phyloP scores from a whole-genome alignment of 2,113 vertebrate genomes.

The Chamaea fasciata region DNA sequence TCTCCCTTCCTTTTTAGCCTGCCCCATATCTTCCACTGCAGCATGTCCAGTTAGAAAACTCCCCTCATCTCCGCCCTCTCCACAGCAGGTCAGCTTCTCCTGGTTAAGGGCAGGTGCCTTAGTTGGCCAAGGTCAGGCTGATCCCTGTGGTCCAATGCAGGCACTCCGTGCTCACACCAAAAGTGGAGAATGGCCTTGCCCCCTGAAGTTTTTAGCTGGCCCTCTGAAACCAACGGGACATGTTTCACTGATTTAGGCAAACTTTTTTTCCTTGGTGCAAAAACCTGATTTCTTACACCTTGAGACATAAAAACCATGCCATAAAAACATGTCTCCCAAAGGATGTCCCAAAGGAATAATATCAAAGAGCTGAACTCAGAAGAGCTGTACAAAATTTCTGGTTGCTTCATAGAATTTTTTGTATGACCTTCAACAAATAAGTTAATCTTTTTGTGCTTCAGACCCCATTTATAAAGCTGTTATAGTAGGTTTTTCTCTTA shows the following conservation, averaged over 20 bases:
- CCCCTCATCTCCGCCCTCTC: background rate
- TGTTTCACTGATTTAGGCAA: background rate
- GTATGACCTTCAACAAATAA: background rate
- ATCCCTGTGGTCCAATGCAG: background rate
- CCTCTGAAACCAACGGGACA: background rate
- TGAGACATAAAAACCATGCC: background rate
- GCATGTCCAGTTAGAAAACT: background rate
- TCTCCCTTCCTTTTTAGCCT: background rate
- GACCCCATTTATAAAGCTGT: background rate
- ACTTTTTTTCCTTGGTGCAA: background rate
- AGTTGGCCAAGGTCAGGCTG: background rate
- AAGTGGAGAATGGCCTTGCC: background rate
- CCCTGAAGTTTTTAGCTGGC: background rate
- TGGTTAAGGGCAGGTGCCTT: accelerated
- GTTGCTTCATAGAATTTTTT: background rate
- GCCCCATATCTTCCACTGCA: background rate
- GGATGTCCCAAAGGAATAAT: background rate
- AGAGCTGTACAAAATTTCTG: background rate
- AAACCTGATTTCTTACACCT: background rate
- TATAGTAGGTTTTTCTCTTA: background rate
- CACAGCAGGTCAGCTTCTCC: background rate
- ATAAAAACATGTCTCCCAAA: background rate
- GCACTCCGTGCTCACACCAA: accelerated
- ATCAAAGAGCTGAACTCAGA: background rate
- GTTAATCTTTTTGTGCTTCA: background rate